phyloP scores from a whole-genome alignment of 2,888 invertebrate genomes.

The Ceriagrion tenellum region DNA sequence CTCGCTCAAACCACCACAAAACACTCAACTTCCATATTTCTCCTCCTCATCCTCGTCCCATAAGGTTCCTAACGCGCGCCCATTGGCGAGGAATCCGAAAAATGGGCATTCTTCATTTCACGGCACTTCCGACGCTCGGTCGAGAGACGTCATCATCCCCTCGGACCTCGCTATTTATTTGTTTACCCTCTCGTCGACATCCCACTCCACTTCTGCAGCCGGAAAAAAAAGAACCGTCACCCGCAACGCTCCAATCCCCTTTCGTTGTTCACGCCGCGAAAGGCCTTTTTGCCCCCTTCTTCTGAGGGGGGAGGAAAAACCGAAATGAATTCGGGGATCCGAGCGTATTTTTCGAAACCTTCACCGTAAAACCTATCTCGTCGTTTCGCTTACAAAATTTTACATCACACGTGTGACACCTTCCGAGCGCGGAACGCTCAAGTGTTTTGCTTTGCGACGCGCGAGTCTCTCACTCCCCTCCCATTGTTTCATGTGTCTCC shows the following conservation, averaged over 20 bases:
- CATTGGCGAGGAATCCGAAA: conserved; percentile 25
- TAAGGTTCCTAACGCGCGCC: neutral
- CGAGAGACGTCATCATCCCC: conserved; percentile 28
- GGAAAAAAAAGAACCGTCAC: neutral
- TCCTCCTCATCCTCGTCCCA: neutral
- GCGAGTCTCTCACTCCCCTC: neutral
- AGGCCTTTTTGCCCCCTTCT: neutral
- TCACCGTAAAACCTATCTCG: conserved; percentile 39
- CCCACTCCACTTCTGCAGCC: conserved; percentile 10
- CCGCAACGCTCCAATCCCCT: neutral
- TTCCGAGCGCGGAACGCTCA: conserved; percentile 18
- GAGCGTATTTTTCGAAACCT: conserved; percentile 5
- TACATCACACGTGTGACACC: conserved; percentile 52
- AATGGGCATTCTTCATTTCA: conserved; percentile 53
- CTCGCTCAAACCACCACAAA: neutral
- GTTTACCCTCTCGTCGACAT: neutral
- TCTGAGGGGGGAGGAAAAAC: neutral
- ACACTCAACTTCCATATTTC: neutral
- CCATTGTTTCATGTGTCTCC: neutral
- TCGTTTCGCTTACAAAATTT: neutral
- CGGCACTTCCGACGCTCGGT: conserved; percentile 45
- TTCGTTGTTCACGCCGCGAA: neutral
- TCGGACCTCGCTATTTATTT: conserved; percentile 35
- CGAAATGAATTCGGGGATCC: conserved; percentile 41
- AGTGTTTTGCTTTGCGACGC: conserved; percentile 7